Percentiles rank a stretch among this genome's conserved stretches.
Evolutionary conservation across 2,113 vertebrate genomes (phyloP).

Genomic region (Promerops cafer): DNA sequence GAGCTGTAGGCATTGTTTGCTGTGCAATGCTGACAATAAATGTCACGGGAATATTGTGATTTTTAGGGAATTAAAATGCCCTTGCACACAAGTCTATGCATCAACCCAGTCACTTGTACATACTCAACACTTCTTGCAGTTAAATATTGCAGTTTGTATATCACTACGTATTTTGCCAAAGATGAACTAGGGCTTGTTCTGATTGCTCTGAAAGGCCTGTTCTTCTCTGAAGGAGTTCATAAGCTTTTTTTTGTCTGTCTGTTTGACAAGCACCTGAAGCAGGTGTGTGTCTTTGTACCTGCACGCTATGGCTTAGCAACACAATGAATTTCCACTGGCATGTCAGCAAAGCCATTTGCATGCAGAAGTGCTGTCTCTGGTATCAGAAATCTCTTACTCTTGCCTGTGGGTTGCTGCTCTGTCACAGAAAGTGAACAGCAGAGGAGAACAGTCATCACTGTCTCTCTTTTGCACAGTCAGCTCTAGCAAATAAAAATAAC

Average conservation of each 20-base stretch:
- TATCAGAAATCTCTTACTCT: not conserved
- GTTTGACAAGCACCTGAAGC: not conserved
- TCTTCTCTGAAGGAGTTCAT: not conserved
- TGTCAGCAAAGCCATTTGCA: not conserved
- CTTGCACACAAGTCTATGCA: accelerated
- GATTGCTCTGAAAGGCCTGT: not conserved
- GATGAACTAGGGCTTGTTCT: not conserved
- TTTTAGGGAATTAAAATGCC: not conserved
- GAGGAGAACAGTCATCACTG: not conserved
- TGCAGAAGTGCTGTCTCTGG: not conserved
- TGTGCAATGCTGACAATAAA: not conserved
- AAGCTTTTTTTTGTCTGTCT: not conserved
- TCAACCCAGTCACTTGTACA: not conserved
- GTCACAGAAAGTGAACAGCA: not conserved
- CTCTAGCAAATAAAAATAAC: slow-evolving; percentile 43
- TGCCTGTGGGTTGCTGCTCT: not conserved
- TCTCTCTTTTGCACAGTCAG: not conserved
- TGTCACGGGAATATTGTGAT: not conserved
- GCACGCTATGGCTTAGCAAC: not conserved
- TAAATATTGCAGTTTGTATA: not conserved
- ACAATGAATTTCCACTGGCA: not conserved
- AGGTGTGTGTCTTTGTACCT: not conserved
- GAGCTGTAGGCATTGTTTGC: not conserved
- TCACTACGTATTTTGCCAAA: not conserved
- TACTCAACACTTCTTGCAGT: not conserved